Evolutionary conservation across 35 echinoderm and acorn worm species (phyloP).

Genomic region (Apostichopus californicus): DNA sequence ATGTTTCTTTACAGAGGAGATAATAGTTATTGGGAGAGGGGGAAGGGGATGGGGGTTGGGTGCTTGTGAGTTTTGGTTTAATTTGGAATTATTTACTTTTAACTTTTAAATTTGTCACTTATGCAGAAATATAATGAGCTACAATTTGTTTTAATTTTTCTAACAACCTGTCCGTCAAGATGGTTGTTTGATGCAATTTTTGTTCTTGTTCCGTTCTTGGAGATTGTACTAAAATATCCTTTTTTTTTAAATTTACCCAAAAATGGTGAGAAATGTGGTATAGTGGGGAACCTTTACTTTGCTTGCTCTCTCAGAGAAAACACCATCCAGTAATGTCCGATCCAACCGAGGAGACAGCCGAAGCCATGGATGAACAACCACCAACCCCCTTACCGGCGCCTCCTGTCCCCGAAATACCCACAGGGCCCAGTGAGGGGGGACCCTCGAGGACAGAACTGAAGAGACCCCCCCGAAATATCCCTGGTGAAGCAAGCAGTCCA

Average conservation of each 20-base stretch:
- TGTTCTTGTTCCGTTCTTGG: too few species aligned
- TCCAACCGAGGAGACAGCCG: not conserved
- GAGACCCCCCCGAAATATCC: not conserved
- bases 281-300: not conserved
- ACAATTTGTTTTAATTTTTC: not conserved
- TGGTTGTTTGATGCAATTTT: too few species aligned
- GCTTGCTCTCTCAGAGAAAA: slow-evolving; percentile 48
- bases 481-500: slow-evolving; percentile 7
- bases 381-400: not conserved
- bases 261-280: not conserved
- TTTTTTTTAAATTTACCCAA: too few species aligned
- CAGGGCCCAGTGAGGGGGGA: slow-evolving; percentile 23
- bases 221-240: too few species aligned
- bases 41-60: not conserved
- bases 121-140: not conserved
- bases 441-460: slow-evolving; percentile 8
- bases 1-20: not conserved
- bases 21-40: not conserved
- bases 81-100: too few species aligned
- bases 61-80: not conserved
- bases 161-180: too few species aligned
- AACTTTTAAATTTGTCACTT: not conserved
- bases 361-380: slow-evolving; percentile 31
- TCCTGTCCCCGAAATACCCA: not conserved
- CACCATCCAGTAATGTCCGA: slow-evolving; percentile 37